A percentile compares a stretch with the other conserved stretches of the same genome.
Conservation (phyloP, 2,113 vertebrate species). For the Apteryx owenii region DNA sequence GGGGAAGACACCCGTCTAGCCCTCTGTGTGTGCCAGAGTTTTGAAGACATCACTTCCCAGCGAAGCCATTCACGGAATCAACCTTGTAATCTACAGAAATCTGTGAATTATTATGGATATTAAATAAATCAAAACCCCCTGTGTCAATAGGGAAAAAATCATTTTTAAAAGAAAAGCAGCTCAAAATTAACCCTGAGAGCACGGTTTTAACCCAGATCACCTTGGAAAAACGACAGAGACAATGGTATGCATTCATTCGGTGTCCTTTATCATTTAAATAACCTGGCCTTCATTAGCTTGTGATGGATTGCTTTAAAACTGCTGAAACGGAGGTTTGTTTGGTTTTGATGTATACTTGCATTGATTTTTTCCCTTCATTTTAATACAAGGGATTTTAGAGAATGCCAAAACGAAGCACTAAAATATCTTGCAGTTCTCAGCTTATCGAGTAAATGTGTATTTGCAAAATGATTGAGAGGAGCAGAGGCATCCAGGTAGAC, state of each 20-base stretch:
- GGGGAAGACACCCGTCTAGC: fast-evolving
- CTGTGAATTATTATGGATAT: neutral
- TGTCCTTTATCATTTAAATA: constrained; percentile 49
- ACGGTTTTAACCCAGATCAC: constrained; percentile 16
- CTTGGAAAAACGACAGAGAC: neutral
- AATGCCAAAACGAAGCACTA: neutral
- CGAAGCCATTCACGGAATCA: neutral
- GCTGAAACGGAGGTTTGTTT: neutral
- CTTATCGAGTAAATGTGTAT: neutral
- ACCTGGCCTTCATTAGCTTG: constrained; percentile 10
- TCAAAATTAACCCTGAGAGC: constrained; percentile 44
- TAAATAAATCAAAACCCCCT: neutral
- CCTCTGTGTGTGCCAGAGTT: no score
- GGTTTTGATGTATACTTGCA: neutral
- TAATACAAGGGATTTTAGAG: neutral
- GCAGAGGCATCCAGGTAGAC: no score
- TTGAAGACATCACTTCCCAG: neutral
- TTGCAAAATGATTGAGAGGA: neutral
- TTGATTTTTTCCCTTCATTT: neutral
- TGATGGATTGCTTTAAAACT: constrained; percentile 13
- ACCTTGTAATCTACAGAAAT: constrained; percentile 13
- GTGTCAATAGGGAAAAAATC: constrained; percentile 26
- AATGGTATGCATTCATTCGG: constrained; percentile 33
- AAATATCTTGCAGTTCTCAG: neutral
- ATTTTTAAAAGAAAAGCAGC: constrained; percentile 38